Evolutionary conservation across 1,140 invertebrate species (phyloP).

Genomic region (Magallana ariakensis): DNA sequence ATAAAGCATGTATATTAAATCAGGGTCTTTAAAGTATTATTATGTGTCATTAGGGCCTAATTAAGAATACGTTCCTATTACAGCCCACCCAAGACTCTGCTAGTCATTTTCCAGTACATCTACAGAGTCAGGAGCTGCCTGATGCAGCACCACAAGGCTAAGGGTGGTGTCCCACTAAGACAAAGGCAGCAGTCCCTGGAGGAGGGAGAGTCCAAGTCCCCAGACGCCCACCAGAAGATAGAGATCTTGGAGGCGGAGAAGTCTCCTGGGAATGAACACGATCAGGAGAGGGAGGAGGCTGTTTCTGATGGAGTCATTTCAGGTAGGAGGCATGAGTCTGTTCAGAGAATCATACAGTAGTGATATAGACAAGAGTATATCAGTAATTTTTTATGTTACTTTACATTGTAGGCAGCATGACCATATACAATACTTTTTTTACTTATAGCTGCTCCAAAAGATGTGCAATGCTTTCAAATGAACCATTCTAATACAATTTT

Average conservation of each 20-base stretch:
- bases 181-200: neutral
- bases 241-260: conserved; percentile 33
- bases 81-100: conserved; percentile 57
- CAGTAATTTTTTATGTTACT: no score
- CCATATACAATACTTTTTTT: no score
- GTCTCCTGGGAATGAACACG: conserved; percentile 19
- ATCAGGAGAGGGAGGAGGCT: conserved; percentile 33
- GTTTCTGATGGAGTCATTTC: conserved; percentile 26
- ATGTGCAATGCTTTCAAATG: no score
- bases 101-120: conserved; percentile 63
- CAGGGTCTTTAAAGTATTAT: no score
- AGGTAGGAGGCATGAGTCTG: conserved; percentile 21
- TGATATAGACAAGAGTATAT: no score
- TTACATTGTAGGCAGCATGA: no score
- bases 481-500: no score
- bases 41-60: neutral
- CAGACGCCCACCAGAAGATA: conserved; percentile 3
- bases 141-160: conserved; percentile 42
- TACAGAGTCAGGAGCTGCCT: conserved; percentile 67
- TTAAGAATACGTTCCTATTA: neutral
- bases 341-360: no score
- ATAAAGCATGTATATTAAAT: no score
- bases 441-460: no score
- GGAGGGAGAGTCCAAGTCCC: neutral
- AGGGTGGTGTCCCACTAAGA: neutral